These are phyloP conservation scores for Furcula furcula DNA, from an alignment of 2,888 invertebrate genomes.

Conservation along the genomic window DNA sequence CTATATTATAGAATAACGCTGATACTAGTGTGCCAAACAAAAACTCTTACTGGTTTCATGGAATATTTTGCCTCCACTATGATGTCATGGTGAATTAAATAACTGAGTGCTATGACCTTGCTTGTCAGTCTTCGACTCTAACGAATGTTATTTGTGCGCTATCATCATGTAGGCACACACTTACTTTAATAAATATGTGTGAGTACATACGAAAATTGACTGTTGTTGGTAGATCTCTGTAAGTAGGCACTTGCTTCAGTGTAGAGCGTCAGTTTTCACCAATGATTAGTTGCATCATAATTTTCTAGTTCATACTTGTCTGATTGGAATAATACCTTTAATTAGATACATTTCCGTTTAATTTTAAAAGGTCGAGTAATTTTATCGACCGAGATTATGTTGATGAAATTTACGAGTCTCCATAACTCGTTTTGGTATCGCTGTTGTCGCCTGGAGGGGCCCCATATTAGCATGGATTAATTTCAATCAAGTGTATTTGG, in stretches of 20 bases:
- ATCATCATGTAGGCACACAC: neutral
- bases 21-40: slow-evolving; percentile 51
- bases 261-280: neutral
- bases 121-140: slow-evolving; percentile 45
- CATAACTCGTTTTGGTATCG: slow-evolving; percentile 44
- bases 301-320: neutral
- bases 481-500: slow-evolving; percentile 57
- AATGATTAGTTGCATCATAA: neutral
- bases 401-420: slow-evolving; percentile 35
- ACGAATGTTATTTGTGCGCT: slow-evolving; percentile 22
- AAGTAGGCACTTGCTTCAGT: neutral
- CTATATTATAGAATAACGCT: slow-evolving; percentile 30
- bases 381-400: slow-evolving; percentile 24
- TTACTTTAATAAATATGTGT: no score
- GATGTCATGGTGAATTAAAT: slow-evolving; percentile 77
- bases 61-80: slow-evolving; percentile 72
- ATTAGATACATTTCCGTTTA: slow-evolving; percentile 5
- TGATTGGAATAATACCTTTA: neutral
- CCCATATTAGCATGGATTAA: slow-evolving; percentile 66
- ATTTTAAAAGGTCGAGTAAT: slow-evolving; percentile 20
- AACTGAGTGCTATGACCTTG: slow-evolving; percentile 69
- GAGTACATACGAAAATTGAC: no score
- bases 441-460: slow-evolving; percentile 53
- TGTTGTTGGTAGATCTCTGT: no score
- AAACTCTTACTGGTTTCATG: slow-evolving; percentile 57